A percentile compares a stretch with the other conserved stretches of the same genome.
These are phyloP conservation scores for Monopterus albus DNA, from an alignment of 2,113 vertebrate species.

Conservation along the genomic window DNA sequence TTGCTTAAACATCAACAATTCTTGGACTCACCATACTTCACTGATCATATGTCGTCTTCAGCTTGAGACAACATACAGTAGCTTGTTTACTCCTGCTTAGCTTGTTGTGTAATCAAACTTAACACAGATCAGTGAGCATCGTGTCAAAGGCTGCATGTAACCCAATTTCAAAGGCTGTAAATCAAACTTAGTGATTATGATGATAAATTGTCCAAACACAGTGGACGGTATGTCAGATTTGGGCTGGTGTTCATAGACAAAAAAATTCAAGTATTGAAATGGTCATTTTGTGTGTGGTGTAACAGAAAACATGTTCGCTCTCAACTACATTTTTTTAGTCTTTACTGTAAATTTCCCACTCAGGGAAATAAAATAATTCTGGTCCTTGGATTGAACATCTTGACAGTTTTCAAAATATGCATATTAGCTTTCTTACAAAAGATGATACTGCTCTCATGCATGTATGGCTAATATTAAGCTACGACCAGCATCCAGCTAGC, in stretches of 20 bases:
- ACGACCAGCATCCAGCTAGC: background rate
- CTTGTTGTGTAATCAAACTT: background rate
- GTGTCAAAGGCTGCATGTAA: background rate
- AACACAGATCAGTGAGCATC: background rate
- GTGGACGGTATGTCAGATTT: background rate
- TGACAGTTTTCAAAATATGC: background rate
- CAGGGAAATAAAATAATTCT: background rate
- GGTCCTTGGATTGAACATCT: constrained; percentile 15
- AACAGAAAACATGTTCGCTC: background rate
- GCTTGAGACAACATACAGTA: background rate
- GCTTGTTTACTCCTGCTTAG: constrained; percentile 12
- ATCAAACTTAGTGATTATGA: background rate
- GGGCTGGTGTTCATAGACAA: background rate
- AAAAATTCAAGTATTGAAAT: constrained; percentile 33
- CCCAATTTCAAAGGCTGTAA: background rate
- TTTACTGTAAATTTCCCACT: background rate
- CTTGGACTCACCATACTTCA: background rate
- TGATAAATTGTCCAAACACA: background rate
- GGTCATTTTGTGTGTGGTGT: constrained; percentile 3
- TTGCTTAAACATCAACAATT: background rate
- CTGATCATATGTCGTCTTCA: background rate
- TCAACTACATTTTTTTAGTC: background rate
- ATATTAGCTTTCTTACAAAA: background rate
- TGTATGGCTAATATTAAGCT: background rate
- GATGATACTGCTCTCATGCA: background rate